Conservation (phyloP, 2,888 invertebrate genomes). For the Dicroscelio sp. region DNA sequence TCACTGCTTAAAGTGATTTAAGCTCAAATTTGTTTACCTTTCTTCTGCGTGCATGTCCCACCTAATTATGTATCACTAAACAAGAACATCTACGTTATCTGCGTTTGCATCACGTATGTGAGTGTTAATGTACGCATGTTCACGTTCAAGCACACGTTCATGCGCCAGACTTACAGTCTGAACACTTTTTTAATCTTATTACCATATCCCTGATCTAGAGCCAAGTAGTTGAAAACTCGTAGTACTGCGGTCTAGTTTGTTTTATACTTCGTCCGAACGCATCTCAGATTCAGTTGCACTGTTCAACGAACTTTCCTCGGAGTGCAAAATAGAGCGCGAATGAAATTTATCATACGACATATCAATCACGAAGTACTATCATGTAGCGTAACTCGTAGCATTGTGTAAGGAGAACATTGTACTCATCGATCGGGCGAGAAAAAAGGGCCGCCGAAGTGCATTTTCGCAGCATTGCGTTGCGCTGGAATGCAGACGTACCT, state of each 20-base stretch:
- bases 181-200: background rate
- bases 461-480: constrained; percentile 1
- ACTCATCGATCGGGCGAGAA: constrained; percentile 9
- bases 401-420: constrained; percentile 24
- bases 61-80: too few species aligned
- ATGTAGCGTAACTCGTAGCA: constrained; percentile 51
- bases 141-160: too few species aligned
- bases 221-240: background rate
- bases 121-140: too few species aligned
- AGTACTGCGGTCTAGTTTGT: constrained; percentile 21
- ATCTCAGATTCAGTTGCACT: constrained; percentile 24
- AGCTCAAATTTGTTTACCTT: too few species aligned
- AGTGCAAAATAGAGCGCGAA: constrained; percentile 45
- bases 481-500: background rate
- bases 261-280: constrained; percentile 6
- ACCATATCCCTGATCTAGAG: background rate
- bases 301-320: too few species aligned
- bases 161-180: too few species aligned
- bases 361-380: constrained; percentile 64
- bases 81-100: too few species aligned
- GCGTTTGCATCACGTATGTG: too few species aligned
- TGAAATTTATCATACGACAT: constrained; percentile 66
- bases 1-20: too few species aligned
- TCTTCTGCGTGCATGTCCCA: too few species aligned
- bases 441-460: constrained; percentile 3